phyloP scores from a whole-genome alignment of 1,140 invertebrate genomes.

The Lepidotrigona ventralis region DNA sequence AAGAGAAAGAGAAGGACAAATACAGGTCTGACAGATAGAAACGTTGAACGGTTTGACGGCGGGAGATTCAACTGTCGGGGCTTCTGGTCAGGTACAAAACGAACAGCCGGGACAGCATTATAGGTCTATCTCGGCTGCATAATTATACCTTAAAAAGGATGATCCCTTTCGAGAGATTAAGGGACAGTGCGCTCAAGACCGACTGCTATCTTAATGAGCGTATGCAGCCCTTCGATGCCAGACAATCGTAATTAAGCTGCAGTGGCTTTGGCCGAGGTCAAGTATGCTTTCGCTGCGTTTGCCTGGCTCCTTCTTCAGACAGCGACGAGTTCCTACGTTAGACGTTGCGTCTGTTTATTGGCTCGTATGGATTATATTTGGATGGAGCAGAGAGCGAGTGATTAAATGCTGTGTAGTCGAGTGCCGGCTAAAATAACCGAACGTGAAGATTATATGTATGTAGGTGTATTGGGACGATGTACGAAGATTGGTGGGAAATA shows the following conservation, averaged over 20 bases:
- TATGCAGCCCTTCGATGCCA: slow-evolving; percentile 34
- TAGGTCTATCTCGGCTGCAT: slow-evolving; percentile 36
- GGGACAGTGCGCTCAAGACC: slow-evolving; percentile 54
- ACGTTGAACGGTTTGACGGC: slow-evolving; percentile 53
- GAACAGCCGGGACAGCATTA: background rate
- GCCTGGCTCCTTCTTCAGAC: background rate
- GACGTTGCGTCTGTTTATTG: background rate
- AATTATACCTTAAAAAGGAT: slow-evolving; percentile 66
- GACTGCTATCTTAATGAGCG: slow-evolving; percentile 69
- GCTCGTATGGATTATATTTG: background rate
- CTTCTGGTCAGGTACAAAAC: slow-evolving; percentile 42
- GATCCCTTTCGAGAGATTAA: slow-evolving; percentile 63
- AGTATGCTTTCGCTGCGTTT: background rate
- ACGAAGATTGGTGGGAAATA: too few species aligned
- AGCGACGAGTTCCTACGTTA: background rate
- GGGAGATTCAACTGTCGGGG: background rate
- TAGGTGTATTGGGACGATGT: too few species aligned
- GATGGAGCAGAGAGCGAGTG: background rate
- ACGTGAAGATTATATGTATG: too few species aligned
- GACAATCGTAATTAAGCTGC: slow-evolving; percentile 51
- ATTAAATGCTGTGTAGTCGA: background rate
- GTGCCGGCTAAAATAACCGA: background rate
- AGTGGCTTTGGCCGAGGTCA: slow-evolving; percentile 33
- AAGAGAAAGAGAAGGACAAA: background rate
- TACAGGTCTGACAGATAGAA: slow-evolving; percentile 52